phyloP scores from a whole-genome alignment of 2,797 vertebrate species.

The Avahi laniger region DNA sequence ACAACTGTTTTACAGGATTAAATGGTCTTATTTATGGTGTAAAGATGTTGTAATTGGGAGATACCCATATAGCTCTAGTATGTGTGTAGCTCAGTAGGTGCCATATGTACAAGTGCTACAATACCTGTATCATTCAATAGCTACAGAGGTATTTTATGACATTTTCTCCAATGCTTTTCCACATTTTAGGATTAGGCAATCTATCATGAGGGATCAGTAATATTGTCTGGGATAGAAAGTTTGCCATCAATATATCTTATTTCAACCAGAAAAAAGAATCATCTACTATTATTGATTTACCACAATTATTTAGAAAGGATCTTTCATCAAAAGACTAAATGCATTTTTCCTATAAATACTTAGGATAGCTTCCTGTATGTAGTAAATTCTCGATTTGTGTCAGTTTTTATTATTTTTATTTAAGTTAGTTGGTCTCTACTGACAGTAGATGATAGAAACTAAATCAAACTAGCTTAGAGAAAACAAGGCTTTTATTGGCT shows the following conservation, averaged over 20 bases:
- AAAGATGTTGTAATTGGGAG: not conserved
- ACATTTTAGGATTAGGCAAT: constrained; percentile 15
- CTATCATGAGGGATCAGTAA: not conserved
- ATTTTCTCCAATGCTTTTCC: not conserved
- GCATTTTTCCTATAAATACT: not conserved
- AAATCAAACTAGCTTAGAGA: not conserved
- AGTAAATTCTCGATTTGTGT: not conserved
- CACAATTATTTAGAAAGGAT: not conserved
- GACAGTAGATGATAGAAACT: not conserved
- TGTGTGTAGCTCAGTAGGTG: not conserved
- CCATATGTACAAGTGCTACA: not conserved
- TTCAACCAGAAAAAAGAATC: constrained; percentile 13
- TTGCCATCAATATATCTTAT: not conserved
- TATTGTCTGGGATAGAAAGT: not conserved
- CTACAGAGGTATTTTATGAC: not conserved
- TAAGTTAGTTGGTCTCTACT: not conserved
- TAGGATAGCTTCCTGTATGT: not conserved
- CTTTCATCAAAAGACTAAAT: constrained; percentile 2
- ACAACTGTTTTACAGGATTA: not conserved
- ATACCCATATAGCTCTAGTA: not conserved
- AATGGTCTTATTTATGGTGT: not conserved
- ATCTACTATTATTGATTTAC: not conserved
- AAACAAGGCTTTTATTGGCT: not conserved
- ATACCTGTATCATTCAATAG: not conserved
- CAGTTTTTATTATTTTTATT: constrained; percentile 34